These are phyloP conservation scores for Mamestra brassicae DNA, from an alignment of 2,888 invertebrate species.

Conservation along the genomic window DNA sequence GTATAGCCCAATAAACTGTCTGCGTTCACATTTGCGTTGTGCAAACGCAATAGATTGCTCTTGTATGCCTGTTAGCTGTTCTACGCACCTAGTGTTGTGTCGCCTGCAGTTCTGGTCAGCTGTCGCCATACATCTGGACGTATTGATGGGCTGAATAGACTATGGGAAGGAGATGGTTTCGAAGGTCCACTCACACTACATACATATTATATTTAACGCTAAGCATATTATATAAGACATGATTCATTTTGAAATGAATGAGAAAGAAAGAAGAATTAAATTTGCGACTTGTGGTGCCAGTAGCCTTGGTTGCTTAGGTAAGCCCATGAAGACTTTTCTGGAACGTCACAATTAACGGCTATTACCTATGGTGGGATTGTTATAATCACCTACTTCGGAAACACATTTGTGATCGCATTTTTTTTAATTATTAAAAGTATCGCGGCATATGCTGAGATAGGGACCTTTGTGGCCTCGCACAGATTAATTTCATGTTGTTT, in stretches of 20 bases:
- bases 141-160: conserved; percentile 27
- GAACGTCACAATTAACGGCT: background rate
- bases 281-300: too few relatives aligned
- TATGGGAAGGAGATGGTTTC: background rate
- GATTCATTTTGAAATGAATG: background rate
- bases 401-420: background rate
- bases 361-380: background rate
- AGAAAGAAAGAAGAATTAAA: background rate
- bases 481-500: too few relatives aligned
- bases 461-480: too few relatives aligned
- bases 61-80: conserved; percentile 51
- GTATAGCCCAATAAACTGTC: conserved; percentile 43
- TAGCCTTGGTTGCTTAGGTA: too few relatives aligned
- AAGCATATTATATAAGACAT: background rate
- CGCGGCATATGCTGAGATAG: too few relatives aligned
- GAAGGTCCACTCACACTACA: background rate
- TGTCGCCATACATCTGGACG: conserved; percentile 24
- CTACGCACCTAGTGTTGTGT: conserved; percentile 32
- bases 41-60: conserved; percentile 55
- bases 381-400: background rate
- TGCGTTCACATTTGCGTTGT: conserved; percentile 51
- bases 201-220: background rate
- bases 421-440: background rate
- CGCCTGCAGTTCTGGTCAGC: conserved; percentile 32
- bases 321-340: background rate